Conservation (phyloP, 2,113 vertebrate species). For the Aspiorhynchus laticeps region DNA sequence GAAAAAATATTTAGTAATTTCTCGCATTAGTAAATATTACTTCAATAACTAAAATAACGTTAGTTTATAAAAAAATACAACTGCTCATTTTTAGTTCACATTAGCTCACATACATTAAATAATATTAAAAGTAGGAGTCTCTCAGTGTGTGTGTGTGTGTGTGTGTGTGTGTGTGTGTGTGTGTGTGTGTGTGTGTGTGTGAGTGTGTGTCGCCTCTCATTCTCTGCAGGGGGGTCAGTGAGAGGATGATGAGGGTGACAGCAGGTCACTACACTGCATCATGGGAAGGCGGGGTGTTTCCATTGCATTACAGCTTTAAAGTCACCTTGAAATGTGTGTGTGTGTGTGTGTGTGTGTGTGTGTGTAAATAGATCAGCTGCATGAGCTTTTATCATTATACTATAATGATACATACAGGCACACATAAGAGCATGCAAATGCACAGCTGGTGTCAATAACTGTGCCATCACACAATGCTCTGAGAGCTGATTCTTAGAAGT, state of each 20-base stretch:
- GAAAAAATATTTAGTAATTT: no score
- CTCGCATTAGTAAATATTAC: no score
- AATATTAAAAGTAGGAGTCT: background rate
- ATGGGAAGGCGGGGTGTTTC: background rate
- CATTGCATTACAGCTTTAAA: background rate
- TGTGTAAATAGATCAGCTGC: background rate
- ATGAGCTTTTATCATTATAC: background rate
- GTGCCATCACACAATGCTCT: background rate
- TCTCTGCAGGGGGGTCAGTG: constrained; percentile 28
- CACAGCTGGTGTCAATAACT: constrained; percentile 14
- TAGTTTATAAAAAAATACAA: no score
- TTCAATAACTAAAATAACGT: no score
- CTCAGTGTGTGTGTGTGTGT: background rate
- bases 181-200: background rate
- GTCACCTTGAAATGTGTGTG: constrained; percentile 31
- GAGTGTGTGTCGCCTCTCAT: background rate
- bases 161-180: background rate
- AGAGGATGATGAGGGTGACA: constrained; percentile 41
- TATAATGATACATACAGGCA: background rate
- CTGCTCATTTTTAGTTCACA: no score
- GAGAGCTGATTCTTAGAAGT: constrained; percentile 10
- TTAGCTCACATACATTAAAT: no score
- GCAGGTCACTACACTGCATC: constrained; percentile 28
- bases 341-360: background rate
- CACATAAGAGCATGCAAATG: constrained; percentile 1